These are phyloP conservation scores for Acleris laterana DNA, from an alignment of 2,888 invertebrate species.

Conservation along the genomic window DNA sequence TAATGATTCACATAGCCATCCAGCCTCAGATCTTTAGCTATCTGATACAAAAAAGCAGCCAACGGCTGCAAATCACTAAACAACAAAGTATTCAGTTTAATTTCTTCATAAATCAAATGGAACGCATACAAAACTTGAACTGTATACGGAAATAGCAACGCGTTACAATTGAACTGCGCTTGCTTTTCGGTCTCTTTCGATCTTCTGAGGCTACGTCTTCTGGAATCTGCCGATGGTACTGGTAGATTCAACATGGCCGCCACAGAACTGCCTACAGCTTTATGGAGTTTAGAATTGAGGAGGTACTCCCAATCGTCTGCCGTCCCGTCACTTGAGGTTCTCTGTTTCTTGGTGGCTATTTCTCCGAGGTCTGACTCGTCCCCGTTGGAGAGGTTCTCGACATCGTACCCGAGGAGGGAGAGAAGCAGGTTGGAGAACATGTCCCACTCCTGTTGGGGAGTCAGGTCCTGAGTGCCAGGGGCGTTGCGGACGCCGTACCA, in stretches of 20 bases:
- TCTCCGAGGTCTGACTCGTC: slow-evolving; percentile 66
- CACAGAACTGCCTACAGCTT: slow-evolving; percentile 70
- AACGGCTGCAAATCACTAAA: slow-evolving; percentile 87
- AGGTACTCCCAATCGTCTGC: slow-evolving; percentile 93
- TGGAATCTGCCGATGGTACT: slow-evolving; percentile 42
- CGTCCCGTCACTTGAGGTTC: slow-evolving; percentile 90
- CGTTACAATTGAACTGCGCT: slow-evolving; percentile 84
- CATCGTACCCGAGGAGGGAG: slow-evolving; percentile 89
- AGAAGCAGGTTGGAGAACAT: slow-evolving; percentile 86
- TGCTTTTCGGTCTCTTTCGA: slow-evolving; percentile 56
- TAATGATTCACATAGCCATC: slow-evolving; percentile 91
- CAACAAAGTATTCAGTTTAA: slow-evolving; percentile 91
- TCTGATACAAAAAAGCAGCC: slow-evolving; percentile 88
- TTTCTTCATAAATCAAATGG: slow-evolving; percentile 95
- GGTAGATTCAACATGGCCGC: slow-evolving; percentile 71
- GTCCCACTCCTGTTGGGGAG: slow-evolving; percentile 91
- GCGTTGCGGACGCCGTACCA: slow-evolving; percentile 96
- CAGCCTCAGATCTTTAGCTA: slow-evolving; percentile 90
- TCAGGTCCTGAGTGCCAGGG: slow-evolving; percentile 91
- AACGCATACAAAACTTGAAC: slow-evolving; percentile 91
- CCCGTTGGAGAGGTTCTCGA: slow-evolving; percentile 82
- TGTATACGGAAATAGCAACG: slow-evolving; percentile 89
- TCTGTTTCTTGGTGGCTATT: slow-evolving; percentile 89
- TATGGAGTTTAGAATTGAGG: slow-evolving; percentile 84
- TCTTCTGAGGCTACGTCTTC: slow-evolving; percentile 35